These are phyloP conservation scores for Sarcophilus harrisii DNA, from an alignment of 2,797 vertebrate species.

Conservation along the genomic window DNA sequence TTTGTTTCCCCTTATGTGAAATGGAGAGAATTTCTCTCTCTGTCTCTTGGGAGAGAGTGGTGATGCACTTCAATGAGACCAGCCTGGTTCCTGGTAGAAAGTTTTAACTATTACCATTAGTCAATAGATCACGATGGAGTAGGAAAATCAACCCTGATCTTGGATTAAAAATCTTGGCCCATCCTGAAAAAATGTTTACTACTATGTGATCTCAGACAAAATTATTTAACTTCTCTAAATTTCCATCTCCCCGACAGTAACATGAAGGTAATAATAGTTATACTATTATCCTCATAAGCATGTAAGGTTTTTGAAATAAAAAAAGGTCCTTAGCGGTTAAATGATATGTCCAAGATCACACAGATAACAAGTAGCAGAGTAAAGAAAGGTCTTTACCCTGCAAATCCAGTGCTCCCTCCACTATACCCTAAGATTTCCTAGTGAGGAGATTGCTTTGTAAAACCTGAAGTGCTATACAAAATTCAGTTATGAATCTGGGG, in stretches of 20 bases:
- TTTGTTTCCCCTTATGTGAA: slow-evolving; percentile 47
- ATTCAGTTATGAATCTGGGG: neutral
- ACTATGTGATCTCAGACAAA: neutral
- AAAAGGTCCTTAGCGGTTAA: neutral
- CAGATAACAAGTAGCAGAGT: neutral
- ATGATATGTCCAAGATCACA: neutral
- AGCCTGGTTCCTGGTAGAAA: neutral
- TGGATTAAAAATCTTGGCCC: neutral
- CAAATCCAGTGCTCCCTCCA: neutral
- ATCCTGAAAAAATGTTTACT: neutral
- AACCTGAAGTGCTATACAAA: neutral
- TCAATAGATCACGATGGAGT: neutral
- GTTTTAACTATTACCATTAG: neutral
- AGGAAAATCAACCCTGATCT: neutral
- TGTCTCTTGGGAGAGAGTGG: neutral
- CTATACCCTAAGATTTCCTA: neutral
- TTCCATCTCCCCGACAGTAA: neutral
- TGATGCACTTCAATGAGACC: neutral
- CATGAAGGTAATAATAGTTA: neutral
- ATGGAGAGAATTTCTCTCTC: slow-evolving; percentile 33
- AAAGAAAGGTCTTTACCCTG: neutral
- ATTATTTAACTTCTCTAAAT: neutral
- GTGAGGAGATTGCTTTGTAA: neutral
- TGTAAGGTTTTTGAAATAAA: neutral
- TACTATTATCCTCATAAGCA: neutral